Base-by-base conservation (phyloP, 2,888 invertebrate genomes). In the Clunio marinus region DNA sequence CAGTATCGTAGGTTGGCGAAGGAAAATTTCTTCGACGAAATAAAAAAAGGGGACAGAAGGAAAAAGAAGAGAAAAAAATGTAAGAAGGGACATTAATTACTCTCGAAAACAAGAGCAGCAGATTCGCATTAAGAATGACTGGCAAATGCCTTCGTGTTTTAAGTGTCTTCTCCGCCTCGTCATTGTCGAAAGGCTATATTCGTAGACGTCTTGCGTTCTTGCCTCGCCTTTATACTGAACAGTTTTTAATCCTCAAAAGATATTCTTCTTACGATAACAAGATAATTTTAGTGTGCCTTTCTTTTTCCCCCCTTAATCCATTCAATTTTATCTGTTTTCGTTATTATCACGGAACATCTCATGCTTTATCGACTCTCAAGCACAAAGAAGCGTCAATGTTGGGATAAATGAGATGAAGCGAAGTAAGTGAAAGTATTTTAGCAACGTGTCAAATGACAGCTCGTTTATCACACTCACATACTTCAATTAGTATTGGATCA, bases 41-140 rank as follows among this genome's bases (percentile, higher is more conserved):
- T 10, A 45, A 3, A 17, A 17, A 57, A 57, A 27, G 57, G 57
- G 25, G 27, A 57, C 66, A 24, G 13, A 35, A 66, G 35, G 59
- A 22, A 46, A 66, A 35, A 35, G 32, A 35, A 35, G 20, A 59
- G 17, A n/a, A 55, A n/a, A 55, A 32, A 32, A 32, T 10, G 10
- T 7, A 32, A 20, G 27, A 63, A 63, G 63, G 63, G 66, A 66
- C 66, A 66, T 66, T 66, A 66, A 66, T 66, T 66, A 66, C 55
- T 66, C 55, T 35, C 25, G 27, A 46, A 55, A 66, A 66, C 66
- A 66, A 51, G 66, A 66, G 55, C 66, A 66, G 66, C 66, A 66
- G 66, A 66, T 66, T 66, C 66, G 17, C 66, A 66, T 66, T 66
- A 66, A 66, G 55, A 66, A 32, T 66, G 51, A 66, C 66, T 66